Base-by-base conservation (phyloP, 2,797 vertebrate genomes). In the Limosa lapponica region DNA sequence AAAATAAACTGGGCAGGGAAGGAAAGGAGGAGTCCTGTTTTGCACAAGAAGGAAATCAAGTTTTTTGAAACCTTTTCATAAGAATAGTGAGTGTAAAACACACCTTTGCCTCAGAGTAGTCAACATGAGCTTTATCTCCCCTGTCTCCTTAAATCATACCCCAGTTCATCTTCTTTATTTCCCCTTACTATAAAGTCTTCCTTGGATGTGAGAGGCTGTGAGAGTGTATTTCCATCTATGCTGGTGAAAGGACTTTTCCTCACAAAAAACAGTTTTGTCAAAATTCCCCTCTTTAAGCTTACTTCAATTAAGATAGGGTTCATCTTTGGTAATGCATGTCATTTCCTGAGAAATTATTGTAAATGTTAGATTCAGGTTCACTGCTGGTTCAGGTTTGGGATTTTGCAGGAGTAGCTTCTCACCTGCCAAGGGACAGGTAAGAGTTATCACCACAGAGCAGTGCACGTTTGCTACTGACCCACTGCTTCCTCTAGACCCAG, bases 261-360 rank as follows among this genome's bases (percentile, higher is more conserved):
- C 17, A 54, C 8, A 58, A 18, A 52, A 57, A 39, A 0, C 0
- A 10, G 32, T 64, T 74, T 39, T 12, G 4, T 34, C 13, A 62
- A 66, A 92, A 62, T 49, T 82, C 11, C 20, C 6, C 11, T 69
- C 48, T 82, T 64, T 55, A 58, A 58, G 10, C 7, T 72, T 17
- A 27, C 6, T 7, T 79, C 3, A 5, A 12, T 36, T 64, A 49
- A 92, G 66, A 58, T 19, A 75, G 11, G 2, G 8, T 51, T 34
- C 13, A 75, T 37, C 2, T 70, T 65, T 7, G 14, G 8, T 32
- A 89, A 72, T 20, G 3, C 2, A 55, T 37, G 20, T 4, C 5
- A 32, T 8, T 54, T n/a, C 6, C 20, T 37, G 7, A 79, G 25
- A 58, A 75, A 57, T 36, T 5, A 62, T 18, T 25, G 13, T 8